Percentiles rank a stretch among this genome's conserved stretches.
These are phyloP conservation scores for Agriotes lineatus DNA, from an alignment of 2,888 invertebrate genomes.

Conservation along the genomic window DNA sequence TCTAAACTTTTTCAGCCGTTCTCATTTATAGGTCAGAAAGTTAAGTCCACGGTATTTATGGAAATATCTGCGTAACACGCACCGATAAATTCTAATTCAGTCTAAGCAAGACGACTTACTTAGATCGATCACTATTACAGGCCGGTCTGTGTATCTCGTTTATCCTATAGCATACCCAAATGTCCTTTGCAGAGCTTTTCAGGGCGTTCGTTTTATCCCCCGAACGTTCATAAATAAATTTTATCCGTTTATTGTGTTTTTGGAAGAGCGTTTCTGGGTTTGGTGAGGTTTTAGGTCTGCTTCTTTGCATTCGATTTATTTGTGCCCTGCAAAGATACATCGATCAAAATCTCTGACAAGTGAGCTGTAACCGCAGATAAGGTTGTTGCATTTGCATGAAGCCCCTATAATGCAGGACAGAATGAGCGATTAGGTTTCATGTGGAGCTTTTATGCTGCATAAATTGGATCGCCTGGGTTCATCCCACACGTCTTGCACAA, in stretches of 20 bases:
- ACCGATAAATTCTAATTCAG: constrained; percentile 6
- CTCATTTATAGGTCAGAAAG: constrained; percentile 10
- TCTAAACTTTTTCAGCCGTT: not conserved
- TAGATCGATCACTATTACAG: constrained; percentile 7
- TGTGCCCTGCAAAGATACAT: constrained; percentile 4
- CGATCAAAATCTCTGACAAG: constrained; percentile 14
- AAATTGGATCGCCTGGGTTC: no score
- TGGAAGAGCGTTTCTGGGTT: not conserved
- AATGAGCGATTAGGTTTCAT: constrained; percentile 11
- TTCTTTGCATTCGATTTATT: not conserved
- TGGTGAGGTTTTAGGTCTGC: not conserved
- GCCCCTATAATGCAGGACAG: constrained; percentile 9
- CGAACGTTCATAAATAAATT: not conserved
- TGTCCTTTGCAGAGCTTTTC: not conserved
- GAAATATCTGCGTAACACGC: constrained; percentile 2
- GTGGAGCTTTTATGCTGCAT: constrained; percentile 4
- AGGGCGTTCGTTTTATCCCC: not conserved
- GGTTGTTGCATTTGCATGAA: constrained; percentile 13
- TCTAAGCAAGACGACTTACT: not conserved
- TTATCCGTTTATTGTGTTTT: not conserved
- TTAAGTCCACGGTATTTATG: constrained; percentile 1
- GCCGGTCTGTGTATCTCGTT: not conserved
- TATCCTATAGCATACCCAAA: not conserved
- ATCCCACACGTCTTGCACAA: no score
- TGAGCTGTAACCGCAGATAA: constrained; percentile 3